Evolutionary conservation across 2,888 invertebrate species (phyloP).

Genomic region (Epinotia bilunana): DNA sequence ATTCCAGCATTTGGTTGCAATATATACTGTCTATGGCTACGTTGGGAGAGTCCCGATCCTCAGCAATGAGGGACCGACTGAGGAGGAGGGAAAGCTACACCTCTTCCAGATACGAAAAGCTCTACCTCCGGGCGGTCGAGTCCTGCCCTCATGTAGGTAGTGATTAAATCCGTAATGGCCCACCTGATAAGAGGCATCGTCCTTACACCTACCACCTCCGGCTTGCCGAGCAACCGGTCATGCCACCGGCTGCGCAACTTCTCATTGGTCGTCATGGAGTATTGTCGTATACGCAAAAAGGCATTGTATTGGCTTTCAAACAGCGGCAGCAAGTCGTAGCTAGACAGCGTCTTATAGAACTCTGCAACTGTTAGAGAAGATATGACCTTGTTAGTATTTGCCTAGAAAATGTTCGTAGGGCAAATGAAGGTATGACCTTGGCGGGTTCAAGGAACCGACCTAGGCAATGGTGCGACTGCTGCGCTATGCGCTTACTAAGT

Average conservation of each 20-base stretch:
- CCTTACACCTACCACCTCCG: background rate
- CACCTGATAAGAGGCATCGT: background rate
- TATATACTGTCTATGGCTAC: no score
- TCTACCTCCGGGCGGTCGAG: no score
- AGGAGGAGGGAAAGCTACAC: no score
- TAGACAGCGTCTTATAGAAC: background rate
- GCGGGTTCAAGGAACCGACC: no score
- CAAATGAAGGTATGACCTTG: no score
- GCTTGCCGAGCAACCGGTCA: background rate
- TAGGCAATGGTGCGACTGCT: no score
- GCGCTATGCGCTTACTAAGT: no score
- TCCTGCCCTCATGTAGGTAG: no score
- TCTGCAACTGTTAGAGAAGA: background rate
- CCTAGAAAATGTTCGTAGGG: background rate
- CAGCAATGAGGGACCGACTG: no score
- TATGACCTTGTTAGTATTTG: background rate
- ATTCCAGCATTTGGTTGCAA: no score
- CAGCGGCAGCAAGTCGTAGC: constrained; percentile 10
- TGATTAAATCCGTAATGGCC: background rate
- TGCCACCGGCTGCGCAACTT: constrained; percentile 1
- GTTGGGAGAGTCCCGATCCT: no score
- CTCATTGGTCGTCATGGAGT: constrained; percentile 8
- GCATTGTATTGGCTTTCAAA: constrained; percentile 6
- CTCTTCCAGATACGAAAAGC: no score
- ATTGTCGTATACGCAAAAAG: background rate